Percentiles rank a stretch among this genome's conserved stretches.
phyloP scores from a whole-genome alignment of 2,113 vertebrate genomes.

The Pluvialis apricaria region DNA sequence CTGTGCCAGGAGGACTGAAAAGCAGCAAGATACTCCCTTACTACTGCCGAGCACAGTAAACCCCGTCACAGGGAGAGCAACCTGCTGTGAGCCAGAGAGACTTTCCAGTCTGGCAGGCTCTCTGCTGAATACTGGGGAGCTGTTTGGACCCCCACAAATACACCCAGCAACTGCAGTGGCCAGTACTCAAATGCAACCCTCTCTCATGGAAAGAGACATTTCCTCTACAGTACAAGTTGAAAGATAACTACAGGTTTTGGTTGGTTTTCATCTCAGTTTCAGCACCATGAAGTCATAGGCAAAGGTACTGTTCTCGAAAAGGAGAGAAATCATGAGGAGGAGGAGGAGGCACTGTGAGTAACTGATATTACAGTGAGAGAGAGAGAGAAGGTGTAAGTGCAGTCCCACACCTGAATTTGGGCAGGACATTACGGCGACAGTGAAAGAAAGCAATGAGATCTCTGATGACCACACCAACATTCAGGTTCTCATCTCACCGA shows the following conservation, averaged over 20 bases:
- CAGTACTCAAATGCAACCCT: not conserved
- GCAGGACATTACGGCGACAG: not conserved
- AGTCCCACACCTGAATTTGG: not conserved
- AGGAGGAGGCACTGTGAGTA: not conserved
- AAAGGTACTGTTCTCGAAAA: too few relatives aligned
- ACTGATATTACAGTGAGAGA: not conserved
- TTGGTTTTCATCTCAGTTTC: too few relatives aligned
- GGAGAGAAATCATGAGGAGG: too few relatives aligned
- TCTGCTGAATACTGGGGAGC: not conserved
- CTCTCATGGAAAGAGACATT: not conserved
- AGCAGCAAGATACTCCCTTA: not conserved
- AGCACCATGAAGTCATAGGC: too few relatives aligned
- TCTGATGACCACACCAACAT: not conserved
- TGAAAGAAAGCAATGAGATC: not conserved
- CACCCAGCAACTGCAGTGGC: not conserved
- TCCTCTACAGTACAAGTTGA: not conserved
- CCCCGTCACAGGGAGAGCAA: not conserved
- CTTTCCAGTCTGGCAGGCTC: not conserved
- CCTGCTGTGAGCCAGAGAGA: not conserved
- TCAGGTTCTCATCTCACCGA: not conserved
- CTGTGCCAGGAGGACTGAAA: not conserved
- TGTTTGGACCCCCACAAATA: not conserved
- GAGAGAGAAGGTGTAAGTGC: not conserved
- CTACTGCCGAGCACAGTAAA: not conserved
- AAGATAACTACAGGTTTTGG: too few relatives aligned